A percentile compares a stretch with the other conserved stretches of the same genome.
Conservation (phyloP, 2,797 vertebrate genomes). For the Scyliorhinus canicula region DNA sequence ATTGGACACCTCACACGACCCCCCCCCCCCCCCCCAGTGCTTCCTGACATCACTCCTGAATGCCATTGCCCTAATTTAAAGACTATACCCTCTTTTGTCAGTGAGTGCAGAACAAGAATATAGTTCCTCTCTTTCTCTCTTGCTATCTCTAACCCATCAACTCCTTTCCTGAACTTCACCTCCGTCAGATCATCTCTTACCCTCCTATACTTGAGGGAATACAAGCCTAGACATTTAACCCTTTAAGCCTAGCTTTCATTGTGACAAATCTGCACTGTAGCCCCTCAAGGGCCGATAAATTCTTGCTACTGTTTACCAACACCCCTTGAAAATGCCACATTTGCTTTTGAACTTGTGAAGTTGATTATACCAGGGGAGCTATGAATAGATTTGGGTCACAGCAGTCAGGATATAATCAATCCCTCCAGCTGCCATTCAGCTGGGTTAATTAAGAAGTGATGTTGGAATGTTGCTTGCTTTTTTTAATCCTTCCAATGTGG, state of each 20-base stretch:
- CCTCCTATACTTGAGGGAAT: background rate
- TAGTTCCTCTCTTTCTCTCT: background rate
- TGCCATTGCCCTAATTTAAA: background rate
- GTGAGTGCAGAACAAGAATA: no score
- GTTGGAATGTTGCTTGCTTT: constrained; percentile 20
- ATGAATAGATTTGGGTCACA: background rate
- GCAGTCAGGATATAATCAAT: background rate
- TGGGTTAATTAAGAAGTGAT: background rate
- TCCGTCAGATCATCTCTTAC: background rate
- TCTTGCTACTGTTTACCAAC: background rate
- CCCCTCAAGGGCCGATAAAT: background rate
- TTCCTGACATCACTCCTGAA: background rate
- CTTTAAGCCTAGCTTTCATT: background rate
- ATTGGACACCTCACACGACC: background rate
- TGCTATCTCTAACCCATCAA: background rate
- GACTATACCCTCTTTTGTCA: no score
- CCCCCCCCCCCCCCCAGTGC: background rate
- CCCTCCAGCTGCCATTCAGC: background rate
- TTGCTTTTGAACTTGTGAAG: background rate
- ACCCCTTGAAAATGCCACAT: background rate
- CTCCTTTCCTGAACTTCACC: background rate
- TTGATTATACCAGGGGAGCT: background rate
- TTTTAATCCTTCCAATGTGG: background rate
- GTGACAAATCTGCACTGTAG: background rate
- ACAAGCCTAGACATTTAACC: background rate